Evolutionary conservation across 2,888 invertebrate species (phyloP).

Genomic region (Zaprionus bogoriensis): DNA sequence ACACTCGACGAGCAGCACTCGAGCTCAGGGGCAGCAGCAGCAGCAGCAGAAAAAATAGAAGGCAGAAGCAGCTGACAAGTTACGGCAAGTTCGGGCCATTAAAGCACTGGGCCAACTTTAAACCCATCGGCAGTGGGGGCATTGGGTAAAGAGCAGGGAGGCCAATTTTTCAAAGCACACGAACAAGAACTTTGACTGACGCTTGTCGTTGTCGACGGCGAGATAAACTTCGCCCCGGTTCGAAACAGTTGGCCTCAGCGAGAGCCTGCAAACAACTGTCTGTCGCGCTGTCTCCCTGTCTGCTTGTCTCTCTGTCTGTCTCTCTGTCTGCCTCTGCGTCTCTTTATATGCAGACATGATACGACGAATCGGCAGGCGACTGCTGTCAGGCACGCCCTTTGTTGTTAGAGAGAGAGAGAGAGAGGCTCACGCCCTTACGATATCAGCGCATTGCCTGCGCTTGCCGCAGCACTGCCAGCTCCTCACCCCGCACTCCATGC

Average conservation of each 20-base stretch:
- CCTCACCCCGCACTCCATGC: constrained; percentile 18
- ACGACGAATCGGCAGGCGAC: constrained; percentile 17
- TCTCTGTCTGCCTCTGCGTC: constrained; percentile 42
- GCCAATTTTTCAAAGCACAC: constrained; percentile 64
- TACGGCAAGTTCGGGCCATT: constrained; percentile 51
- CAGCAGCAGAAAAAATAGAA: constrained; percentile 8
- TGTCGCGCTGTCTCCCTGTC: not conserved
- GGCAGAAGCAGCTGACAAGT: constrained; percentile 45
- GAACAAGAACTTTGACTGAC: constrained; percentile 70
- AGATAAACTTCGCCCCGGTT: constrained; percentile 67
- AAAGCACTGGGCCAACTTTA: constrained; percentile 22
- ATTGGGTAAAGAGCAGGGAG: constrained; percentile 16
- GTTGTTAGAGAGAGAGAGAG: not conserved
- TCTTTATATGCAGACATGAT: constrained; percentile 60
- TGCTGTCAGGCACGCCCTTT: constrained; percentile 3
- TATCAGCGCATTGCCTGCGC: not conserved
- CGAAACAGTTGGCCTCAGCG: constrained; percentile 73
- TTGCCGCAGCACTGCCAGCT: constrained; percentile 5
- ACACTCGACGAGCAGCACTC: constrained; percentile 32
- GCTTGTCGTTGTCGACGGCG: constrained; percentile 53
- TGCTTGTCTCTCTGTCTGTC: constrained; percentile 9
- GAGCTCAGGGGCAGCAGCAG: not conserved
- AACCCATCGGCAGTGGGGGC: constrained; percentile 3
- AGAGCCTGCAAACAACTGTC: constrained; percentile 69
- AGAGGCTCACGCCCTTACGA: constrained; percentile 54